These are phyloP conservation scores for Halesus radiatus DNA, from an alignment of 1,140 invertebrate species.

Conservation along the genomic window DNA sequence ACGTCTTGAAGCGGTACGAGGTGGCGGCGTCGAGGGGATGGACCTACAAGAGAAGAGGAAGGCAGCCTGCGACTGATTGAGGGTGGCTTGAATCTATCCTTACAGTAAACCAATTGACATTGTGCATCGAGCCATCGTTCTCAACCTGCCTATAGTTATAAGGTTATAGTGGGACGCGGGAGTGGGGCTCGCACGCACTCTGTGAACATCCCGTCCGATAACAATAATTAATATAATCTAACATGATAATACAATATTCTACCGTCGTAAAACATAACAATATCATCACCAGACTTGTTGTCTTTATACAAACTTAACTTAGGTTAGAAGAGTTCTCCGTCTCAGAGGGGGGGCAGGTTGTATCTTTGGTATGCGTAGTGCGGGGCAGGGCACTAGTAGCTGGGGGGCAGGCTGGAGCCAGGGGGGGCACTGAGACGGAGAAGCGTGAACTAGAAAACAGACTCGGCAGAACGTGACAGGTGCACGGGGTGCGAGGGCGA, in stretches of 20 bases:
- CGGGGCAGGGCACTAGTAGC: background rate
- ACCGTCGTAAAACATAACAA: background rate
- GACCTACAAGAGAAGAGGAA: too few relatives aligned
- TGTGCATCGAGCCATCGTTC: too few relatives aligned
- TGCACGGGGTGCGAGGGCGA: constrained; percentile 98
- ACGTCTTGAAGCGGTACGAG: background rate
- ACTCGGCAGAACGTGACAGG: constrained; percentile 91
- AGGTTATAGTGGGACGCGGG: too few relatives aligned
- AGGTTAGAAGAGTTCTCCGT: background rate
- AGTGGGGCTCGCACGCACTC: too few relatives aligned
- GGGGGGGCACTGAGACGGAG: background rate
- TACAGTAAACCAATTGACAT: too few relatives aligned
- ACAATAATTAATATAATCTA: background rate
- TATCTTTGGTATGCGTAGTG: background rate
- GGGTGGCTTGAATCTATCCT: too few relatives aligned
- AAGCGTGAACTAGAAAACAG: constrained; percentile 76
- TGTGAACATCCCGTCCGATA: too few relatives aligned
- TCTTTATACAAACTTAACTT: background rate
- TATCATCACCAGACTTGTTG: constrained; percentile 1
- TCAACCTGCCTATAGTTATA: too few relatives aligned
- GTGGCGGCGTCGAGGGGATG: background rate
- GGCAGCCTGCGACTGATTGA: too few relatives aligned
- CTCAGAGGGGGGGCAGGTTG: background rate
- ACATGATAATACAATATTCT: constrained; percentile 9
- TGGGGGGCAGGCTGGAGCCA: background rate